Base-by-base conservation (phyloP, 1,140 invertebrate genomes). In the Radopholus similis region DNA sequence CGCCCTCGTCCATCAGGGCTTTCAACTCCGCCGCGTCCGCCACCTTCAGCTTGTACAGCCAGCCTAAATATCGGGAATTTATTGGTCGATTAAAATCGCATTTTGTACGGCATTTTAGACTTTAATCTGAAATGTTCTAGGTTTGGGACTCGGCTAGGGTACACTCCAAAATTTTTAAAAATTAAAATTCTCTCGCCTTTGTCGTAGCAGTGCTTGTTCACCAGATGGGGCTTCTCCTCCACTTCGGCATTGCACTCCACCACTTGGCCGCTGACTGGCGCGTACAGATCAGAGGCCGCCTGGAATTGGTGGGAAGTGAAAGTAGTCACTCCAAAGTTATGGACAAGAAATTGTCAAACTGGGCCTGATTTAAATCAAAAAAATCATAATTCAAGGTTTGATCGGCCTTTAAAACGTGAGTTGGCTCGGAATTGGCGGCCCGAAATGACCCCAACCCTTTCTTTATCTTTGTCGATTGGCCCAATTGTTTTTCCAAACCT, bases 191-290 rank as follows among this genome's bases (percentile, higher is more conserved):
- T n/a, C n/a, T n/a, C n/a, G 73, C 73, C 73, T 83, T 97, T 87
- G n/a, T 92, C 89, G 83, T 94, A 95, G 83, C 91, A 93, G 0
- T 90, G 92, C 51, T 88, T 87, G 83, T 98, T 97, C 51, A 98
- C 90, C 47, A 96, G 83, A 1, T 86, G 88, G 4, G 94, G 93
- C 72, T 89, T 90, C 51, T 89, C 88, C 84, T 93, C 90, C 4
- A 96, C 88, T 6, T 85, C 84, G 34, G 80, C 78, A 83, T 97
- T 98, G 78, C 91, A 90, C 79, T 92, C 92, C 2, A 88, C 86
- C 2, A 98, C 88, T 79, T 87, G 89, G 28, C 95, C 95, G 53
- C 89, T 90, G 1, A 96, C 87, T 2, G 95, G 95, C 70, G 90
- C 90, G 83, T 92, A 96, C 4, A 97, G 85, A 85, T 97, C 95